Evolutionary conservation across 2,888 invertebrate species (phyloP).

Genomic region (Xestia sexstrigata): DNA sequence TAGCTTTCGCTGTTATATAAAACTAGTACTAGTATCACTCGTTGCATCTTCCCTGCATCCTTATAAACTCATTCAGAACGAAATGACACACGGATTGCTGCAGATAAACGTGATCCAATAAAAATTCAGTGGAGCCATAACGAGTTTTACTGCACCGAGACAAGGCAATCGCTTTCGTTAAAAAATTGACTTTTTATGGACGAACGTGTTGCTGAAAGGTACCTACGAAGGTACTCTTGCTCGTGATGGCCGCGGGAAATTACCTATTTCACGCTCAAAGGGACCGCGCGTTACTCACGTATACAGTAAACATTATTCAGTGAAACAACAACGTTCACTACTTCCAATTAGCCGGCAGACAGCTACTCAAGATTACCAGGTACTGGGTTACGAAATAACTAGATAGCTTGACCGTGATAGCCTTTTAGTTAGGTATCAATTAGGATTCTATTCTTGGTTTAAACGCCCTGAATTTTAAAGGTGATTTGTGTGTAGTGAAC

Average conservation of each 20-base stretch:
- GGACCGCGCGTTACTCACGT: conserved; percentile 73
- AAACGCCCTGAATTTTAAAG: conserved; percentile 16
- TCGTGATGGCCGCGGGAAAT: conserved; percentile 78
- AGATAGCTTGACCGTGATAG: conserved; percentile 18
- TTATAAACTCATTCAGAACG: conserved; percentile 25
- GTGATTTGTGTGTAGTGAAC: background rate
- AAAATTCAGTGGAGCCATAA: conserved; percentile 62
- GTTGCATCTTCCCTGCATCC: conserved; percentile 28
- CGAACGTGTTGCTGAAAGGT: conserved; percentile 69
- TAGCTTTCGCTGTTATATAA: background rate
- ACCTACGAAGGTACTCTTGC: conserved; percentile 66
- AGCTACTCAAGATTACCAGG: conserved; percentile 31
- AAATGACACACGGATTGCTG: conserved; percentile 47
- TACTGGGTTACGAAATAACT: conserved; percentile 22
- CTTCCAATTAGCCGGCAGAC: conserved; percentile 61
- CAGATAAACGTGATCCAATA: conserved; percentile 70
- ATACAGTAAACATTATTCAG: conserved; percentile 69
- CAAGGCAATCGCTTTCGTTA: conserved; percentile 66
- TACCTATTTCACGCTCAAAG: conserved; percentile 80
- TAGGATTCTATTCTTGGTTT: conserved; percentile 25
- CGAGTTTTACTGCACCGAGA: conserved; percentile 64
- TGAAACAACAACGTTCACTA: conserved; percentile 65
- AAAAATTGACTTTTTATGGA: conserved; percentile 73
- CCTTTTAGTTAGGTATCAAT: conserved; percentile 34
- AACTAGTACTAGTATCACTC: background rate